Evolutionary conservation across 2,797 vertebrate species (phyloP).

Genomic region (Anisognathus igniventris): DNA sequence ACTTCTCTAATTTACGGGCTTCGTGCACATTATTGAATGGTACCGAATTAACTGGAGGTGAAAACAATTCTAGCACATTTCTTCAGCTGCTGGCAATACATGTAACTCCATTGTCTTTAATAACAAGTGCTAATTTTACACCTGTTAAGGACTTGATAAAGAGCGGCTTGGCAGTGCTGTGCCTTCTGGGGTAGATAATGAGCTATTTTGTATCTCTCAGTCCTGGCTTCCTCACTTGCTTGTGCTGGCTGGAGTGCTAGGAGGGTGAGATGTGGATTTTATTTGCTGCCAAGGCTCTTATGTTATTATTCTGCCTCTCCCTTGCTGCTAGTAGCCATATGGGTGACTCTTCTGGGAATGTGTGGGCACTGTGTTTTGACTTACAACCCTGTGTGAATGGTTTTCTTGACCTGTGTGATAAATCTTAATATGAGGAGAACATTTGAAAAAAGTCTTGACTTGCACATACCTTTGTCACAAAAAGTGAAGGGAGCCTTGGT

Average conservation of each 20-base stretch:
- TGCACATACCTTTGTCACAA: not conserved
- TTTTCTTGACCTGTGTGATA: not conserved
- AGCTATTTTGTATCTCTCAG: not conserved
- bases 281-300: not conserved
- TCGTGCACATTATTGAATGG: not conserved
- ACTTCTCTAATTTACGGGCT: slow-evolving; percentile 19
- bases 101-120: slow-evolving; percentile 55
- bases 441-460: not conserved
- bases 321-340: not conserved
- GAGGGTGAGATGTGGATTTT: not conserved
- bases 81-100: slow-evolving; percentile 51
- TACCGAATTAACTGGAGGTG: slow-evolving; percentile 22
- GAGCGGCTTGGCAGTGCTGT: not conserved
- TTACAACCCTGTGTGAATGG: not conserved
- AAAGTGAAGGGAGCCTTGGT: not conserved
- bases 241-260: not conserved
- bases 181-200: slow-evolving; percentile 33
- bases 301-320: not conserved
- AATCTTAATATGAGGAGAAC: not conserved
- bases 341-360: not conserved
- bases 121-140: slow-evolving; percentile 60
- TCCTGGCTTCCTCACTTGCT: not conserved
- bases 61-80: slow-evolving; percentile 46
- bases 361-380: not conserved
- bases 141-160: slow-evolving; percentile 60